Base-by-base conservation (phyloP, 1,140 invertebrate genomes). In the Aphidius ervi region DNA sequence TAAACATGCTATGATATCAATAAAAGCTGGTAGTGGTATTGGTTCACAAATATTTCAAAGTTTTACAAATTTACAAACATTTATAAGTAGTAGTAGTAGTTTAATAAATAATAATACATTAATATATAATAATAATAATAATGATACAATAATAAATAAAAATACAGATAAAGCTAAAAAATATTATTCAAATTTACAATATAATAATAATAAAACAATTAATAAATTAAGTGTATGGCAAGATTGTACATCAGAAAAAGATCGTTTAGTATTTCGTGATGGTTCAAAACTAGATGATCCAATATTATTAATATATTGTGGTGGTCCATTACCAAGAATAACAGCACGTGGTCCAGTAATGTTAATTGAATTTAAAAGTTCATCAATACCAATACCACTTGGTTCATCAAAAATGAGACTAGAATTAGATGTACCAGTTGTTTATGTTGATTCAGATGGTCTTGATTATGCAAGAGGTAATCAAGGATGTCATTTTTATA, bases 1-100 rank as follows among this genome's bases (percentile, higher is more conserved):
- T 74, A 94, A 93, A 74, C 90, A 92, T 74, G 91, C 91, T 4
- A 93, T 94, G 89, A 91, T 94, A 65, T 87, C 89, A 3, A 88
- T 94, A 9, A 77, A 74, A 56, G 67, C 68, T 0, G 73, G 70
- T 1, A 61, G 64, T 0, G 67, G 74, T 6, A 37, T 10, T 31
- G 59, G 50, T 48, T 46, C 48, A 46, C 59, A 31, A 45, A 55
- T 58, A 52, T 46, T 61, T 48, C 50, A 37, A 2, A 23, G n/a
- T 46, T 48, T 48, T 8, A 9, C 20, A 8, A 23, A 42, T 23
- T 10, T 43, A 9, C 37, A 49, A 47, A 60, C 54, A 9, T 56
- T 54, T 5, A 9, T 42, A 8, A 54, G 42, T 54, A 10, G 1
- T 7, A 54, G 39, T 42, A 16, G 37, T 42, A 54, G 43, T 64